Conservation (phyloP, 2,113 vertebrate species). For the Taxidea taxus region DNA sequence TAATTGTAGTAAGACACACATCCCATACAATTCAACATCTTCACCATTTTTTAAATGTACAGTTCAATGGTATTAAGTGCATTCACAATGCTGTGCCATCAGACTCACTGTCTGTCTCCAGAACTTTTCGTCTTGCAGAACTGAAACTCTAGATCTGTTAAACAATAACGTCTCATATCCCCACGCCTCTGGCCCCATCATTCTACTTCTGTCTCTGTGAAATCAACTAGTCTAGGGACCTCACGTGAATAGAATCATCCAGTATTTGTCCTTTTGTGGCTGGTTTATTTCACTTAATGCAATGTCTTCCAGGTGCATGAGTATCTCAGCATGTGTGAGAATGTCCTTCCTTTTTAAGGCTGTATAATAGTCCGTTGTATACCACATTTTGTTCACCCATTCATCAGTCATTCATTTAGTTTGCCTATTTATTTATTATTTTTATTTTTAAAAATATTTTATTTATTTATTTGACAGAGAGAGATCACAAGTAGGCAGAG, state of each 20-base stretch:
- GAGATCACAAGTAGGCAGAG: no score
- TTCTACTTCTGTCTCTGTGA: neutral
- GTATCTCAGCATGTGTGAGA: neutral
- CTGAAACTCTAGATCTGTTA: neutral
- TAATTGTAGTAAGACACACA: neutral
- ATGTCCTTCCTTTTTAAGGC: neutral
- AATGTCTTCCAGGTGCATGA: neutral
- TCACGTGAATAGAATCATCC: neutral
- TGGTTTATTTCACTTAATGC: neutral
- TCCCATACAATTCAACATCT: neutral
- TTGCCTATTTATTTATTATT: neutral
- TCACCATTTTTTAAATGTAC: neutral
- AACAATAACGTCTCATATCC: neutral
- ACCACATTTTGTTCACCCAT: neutral
- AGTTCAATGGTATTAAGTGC: neutral
- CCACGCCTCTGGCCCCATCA: no score
- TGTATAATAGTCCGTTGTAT: neutral
- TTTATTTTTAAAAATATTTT: no score
- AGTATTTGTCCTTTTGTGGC: neutral
- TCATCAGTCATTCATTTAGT: neutral
- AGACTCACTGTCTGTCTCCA: neutral
- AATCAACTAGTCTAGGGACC: neutral
- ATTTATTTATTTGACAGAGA: no score
- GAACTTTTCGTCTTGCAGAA: neutral
- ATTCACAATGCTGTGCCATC: neutral